Base-by-base conservation (phyloP, 2,888 invertebrate genomes). In the Schizaphis graminum region DNA sequence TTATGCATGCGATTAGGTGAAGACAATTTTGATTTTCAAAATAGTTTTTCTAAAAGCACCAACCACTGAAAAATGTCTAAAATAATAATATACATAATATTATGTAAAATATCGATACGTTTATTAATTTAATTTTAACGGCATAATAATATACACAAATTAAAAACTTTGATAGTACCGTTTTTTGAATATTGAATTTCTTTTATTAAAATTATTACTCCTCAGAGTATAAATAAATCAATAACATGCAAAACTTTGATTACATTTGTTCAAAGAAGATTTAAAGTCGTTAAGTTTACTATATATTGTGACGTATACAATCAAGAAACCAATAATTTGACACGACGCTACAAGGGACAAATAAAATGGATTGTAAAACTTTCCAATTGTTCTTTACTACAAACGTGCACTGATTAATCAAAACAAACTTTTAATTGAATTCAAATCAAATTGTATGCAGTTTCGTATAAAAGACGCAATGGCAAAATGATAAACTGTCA, bases 341-440 rank as follows among this genome's bases (percentile, higher is more conserved):
- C 61, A 49, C 91, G 35, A n/a, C 16, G 90, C 4, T 47, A 41
- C 84, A 35, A 53, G 16, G 26, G 53, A 84, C 41, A 85, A 57
- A 90, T 57, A 86, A 87, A 88, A 88, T 53, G 28, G 67, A 88
- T 88, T 67, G 88, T 67, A 88, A 88, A 93, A 77, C 41, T 88
- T 67, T 88, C 3, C 88, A 21, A 93, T 89, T 93, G 53, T 85
- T 91, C 53, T 91, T 67, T 77, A 44, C 53, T 24, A 7, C 28
- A 41, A 77, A 93, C 92, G 89, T 93, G 92, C 53, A 28, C 56
- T 93, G 92, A 67, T 92, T 77, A 41, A 93, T 89, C 53, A 93
- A 88, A 93, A 93, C 35, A 10, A 61, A 86, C 61, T 92, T 86
- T 86, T 92, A 92, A 92, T 92, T 87, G 92, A 92, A 92, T 92